Base-by-base conservation (phyloP, 1,140 invertebrate species). In the Ceratosolen solmsi region DNA sequence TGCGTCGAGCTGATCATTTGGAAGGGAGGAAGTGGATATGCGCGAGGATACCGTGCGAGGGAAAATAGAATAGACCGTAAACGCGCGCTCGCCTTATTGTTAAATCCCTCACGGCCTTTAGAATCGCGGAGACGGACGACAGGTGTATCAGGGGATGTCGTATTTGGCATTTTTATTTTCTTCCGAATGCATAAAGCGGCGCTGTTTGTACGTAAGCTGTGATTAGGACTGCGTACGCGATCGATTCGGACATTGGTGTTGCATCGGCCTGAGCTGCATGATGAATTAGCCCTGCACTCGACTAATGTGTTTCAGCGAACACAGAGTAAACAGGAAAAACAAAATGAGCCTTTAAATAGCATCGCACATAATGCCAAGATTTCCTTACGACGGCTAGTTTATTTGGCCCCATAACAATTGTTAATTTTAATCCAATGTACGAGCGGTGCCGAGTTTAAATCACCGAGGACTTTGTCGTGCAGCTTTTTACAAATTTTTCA, bases 91-190 rank as follows among this genome's bases (percentile, higher is more conserved):
- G 41, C 30, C 74, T 38, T 22, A 65, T 77, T 65, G 58, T 63
- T 25, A 63, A 77, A 65, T 77, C 58, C 13, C n/a, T 77, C 58
- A 76, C 73, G 73, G 73, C 27, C 72, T 25, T 5, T 2, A 13
- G 49, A 46, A 38, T 15, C 33, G 9, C 25, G 17, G 27, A 7
- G 54, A 46, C 11, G n/a, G 33, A 9, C n/a, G 36, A 63, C 56
- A 60, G 33, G 74, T 76, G 25, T 46, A 22, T 7, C n/a, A 3
- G 72, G 49, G 20, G 54, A 60, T 41, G 54, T 38, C 56, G 73
- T 75, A 60, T 60, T 60, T 60, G 51, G 33, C 56, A 38, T 77
- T 65, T 77, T 77, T 77, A 38, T 65, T 77, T 65, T 77, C 58
- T 63, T 56, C 25, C 17, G 72, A 68, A n/a, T 68, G 63, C 20